Evolutionary conservation across 2,888 invertebrate genomes (phyloP).

Genomic region (Halictus ligatus): DNA sequence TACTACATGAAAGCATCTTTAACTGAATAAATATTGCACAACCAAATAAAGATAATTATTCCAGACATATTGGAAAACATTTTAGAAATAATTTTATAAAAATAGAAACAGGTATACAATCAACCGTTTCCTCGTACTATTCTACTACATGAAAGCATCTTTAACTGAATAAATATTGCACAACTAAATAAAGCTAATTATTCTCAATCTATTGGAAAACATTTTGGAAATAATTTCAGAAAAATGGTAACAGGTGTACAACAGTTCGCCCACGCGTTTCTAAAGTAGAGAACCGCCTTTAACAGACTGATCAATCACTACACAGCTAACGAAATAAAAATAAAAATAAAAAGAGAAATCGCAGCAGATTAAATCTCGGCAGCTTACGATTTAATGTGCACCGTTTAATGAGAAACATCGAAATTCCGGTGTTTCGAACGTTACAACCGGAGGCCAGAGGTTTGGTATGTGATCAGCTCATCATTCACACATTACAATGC

Average conservation of each 20-base stretch:
- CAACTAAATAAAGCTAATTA: not conserved
- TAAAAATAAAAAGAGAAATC: not conserved
- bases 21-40: too few relatives aligned
- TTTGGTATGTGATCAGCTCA: constrained; percentile 1
- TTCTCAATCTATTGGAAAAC: not conserved
- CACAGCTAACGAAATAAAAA: not conserved
- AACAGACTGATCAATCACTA: not conserved
- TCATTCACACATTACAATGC: not conserved
- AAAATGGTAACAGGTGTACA: not conserved
- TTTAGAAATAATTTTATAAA: not conserved
- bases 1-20: too few relatives aligned
- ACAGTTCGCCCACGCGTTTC: not conserved
- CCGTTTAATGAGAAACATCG: not conserved
- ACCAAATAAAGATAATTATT: not conserved
- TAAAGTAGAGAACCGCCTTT: not conserved
- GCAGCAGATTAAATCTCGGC: not conserved
- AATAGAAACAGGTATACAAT: not conserved
- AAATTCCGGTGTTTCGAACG: not conserved
- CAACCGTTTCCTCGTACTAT: too few relatives aligned
- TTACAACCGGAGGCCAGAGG: not conserved
- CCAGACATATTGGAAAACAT: not conserved
- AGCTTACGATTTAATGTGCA: not conserved
- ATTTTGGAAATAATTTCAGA: not conserved
- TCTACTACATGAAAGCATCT: too few relatives aligned
- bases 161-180: too few relatives aligned